phyloP scores from a whole-genome alignment of 1,140 invertebrate species.

The Nasonia giraulti region DNA sequence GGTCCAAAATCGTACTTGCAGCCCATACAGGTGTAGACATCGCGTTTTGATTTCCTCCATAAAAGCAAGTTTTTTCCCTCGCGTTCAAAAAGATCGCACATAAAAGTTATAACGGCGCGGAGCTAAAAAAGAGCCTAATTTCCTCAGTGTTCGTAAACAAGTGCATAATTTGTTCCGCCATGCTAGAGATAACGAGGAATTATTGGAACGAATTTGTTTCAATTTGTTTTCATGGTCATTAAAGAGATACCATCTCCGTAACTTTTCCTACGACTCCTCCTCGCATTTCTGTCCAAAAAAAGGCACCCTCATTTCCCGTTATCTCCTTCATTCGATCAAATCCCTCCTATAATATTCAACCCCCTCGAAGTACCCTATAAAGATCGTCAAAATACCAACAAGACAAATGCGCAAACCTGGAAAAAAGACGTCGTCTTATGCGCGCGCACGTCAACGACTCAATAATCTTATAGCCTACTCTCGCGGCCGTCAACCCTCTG shows the following conservation, averaged over 20 bases:
- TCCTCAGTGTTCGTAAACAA: constrained; percentile 59
- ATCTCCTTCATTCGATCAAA: not conserved
- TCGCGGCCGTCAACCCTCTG: not conserved
- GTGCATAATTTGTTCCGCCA: constrained; percentile 57
- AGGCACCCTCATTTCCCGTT: not conserved
- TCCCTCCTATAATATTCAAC: not conserved
- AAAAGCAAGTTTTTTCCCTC: not conserved
- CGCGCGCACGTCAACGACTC: not conserved
- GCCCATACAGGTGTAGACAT: not conserved
- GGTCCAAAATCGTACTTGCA: too few relatives aligned
- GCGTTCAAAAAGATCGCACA: not conserved
- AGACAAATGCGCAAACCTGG: not conserved
- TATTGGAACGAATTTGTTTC: constrained; percentile 31
- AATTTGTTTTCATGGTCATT: constrained; percentile 23
- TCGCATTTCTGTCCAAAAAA: not conserved
- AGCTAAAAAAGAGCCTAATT: not conserved
- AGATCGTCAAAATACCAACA: not conserved
- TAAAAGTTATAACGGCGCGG: not conserved
- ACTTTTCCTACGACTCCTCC: not conserved
- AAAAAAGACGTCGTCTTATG: not conserved
- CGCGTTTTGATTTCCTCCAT: not conserved
- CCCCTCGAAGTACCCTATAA: not conserved
- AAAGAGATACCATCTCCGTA: constrained; percentile 28
- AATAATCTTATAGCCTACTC: not conserved
- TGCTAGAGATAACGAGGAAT: constrained; percentile 23